These are phyloP conservation scores for Luperina testacea DNA, from an alignment of 2,888 invertebrate species.

Conservation along the genomic window DNA sequence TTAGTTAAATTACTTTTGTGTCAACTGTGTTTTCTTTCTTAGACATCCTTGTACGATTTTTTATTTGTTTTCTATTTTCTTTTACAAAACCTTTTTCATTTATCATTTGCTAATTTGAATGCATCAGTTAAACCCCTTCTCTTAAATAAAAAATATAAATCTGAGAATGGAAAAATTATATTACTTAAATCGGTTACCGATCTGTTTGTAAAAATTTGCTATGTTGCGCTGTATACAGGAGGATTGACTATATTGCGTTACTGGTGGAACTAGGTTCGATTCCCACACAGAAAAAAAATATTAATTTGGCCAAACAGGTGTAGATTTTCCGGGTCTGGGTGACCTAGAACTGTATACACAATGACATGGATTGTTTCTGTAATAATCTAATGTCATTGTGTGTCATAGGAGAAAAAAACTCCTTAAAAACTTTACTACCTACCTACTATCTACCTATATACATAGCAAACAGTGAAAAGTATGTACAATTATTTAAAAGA, in stretches of 20 bases:
- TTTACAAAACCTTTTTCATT: background rate
- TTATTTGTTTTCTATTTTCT: background rate
- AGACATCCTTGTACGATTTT: background rate
- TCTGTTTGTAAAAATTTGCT: background rate
- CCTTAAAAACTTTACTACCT: background rate
- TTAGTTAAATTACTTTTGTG: constrained; percentile 6
- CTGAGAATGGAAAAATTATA: background rate
- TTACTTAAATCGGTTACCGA: background rate
- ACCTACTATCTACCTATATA: background rate
- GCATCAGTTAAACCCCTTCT: background rate
- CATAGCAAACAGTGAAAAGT: background rate
- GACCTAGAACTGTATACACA: background rate
- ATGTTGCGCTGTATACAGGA: background rate
- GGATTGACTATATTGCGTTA: background rate
- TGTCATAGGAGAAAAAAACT: background rate
- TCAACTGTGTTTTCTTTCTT: background rate
- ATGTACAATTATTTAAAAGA: constrained; percentile 43
- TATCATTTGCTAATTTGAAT: background rate
- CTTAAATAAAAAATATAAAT: background rate
- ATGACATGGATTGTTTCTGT: too few relatives aligned
- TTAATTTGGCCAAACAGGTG: too few relatives aligned
- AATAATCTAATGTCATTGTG: too few relatives aligned
- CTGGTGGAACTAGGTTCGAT: background rate
- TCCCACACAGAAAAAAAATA: background rate
- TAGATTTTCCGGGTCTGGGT: background rate